Conservation (phyloP, 1,140 invertebrate genomes). For the Drosophila dunni region DNA sequence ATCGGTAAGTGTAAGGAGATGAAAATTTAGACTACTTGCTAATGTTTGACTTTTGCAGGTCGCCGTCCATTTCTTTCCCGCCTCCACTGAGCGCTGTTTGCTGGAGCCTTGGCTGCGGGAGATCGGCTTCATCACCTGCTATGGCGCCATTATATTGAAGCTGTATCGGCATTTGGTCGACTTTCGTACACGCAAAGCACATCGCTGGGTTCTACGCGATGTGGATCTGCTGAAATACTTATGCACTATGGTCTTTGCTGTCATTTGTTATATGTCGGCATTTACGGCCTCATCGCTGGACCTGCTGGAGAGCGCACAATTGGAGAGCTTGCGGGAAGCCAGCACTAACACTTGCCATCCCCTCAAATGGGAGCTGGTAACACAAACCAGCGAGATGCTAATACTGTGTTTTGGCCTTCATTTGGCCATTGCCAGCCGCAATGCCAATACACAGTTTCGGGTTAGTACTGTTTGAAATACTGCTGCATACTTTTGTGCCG, state of each 20-base stretch:
- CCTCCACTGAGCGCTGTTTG: slow-evolving; percentile 90
- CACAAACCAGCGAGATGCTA: slow-evolving; percentile 93
- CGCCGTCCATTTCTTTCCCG: slow-evolving; percentile 92
- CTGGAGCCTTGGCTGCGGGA: slow-evolving; percentile 95
- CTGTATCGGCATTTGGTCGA: slow-evolving; percentile 93
- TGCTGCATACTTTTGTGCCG: too few species aligned
- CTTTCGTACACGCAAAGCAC: slow-evolving; percentile 94
- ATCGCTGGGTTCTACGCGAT: slow-evolving; percentile 93
- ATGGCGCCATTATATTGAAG: slow-evolving; percentile 95
- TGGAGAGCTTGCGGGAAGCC: slow-evolving; percentile 84
- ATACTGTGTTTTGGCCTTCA: slow-evolving; percentile 93
- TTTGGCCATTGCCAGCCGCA: slow-evolving; percentile 91
- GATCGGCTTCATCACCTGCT: slow-evolving; percentile 95
- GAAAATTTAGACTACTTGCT: neutral
- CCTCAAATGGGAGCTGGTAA: slow-evolving; percentile 96
- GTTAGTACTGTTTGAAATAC: slow-evolving; percentile 72
- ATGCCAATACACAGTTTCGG: slow-evolving; percentile 93
- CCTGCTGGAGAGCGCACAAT: slow-evolving; percentile 85
- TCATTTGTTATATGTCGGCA: slow-evolving; percentile 93
- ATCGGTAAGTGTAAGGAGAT: slow-evolving; percentile 88
- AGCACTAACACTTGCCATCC: slow-evolving; percentile 89
- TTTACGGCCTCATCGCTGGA: slow-evolving; percentile 91
- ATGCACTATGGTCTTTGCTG: slow-evolving; percentile 90
- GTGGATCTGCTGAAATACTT: slow-evolving; percentile 93
- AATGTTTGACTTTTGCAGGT: slow-evolving; percentile 86